These are phyloP conservation scores for Zaprionus gabonicus DNA, from an alignment of 1,140 invertebrate genomes.

Conservation along the genomic window DNA sequence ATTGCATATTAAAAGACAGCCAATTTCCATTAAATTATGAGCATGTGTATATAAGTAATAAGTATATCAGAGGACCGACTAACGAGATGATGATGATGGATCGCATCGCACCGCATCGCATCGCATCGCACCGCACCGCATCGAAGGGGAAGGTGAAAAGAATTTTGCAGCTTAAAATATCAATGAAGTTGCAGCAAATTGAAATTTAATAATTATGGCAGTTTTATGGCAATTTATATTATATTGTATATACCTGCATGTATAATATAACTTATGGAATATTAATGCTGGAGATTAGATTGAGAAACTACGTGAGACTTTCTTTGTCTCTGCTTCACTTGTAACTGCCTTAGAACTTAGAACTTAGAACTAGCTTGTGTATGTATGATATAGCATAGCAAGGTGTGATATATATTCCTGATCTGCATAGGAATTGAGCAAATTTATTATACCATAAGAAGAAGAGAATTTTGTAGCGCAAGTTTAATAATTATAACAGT, in stretches of 20 bases:
- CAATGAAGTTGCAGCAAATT: neutral
- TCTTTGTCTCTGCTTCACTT: no score
- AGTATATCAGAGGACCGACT: constrained; percentile 47
- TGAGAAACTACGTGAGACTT: no score
- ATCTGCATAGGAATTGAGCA: neutral
- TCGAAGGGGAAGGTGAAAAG: neutral
- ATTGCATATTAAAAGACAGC: constrained; percentile 77
- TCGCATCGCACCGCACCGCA: constrained; percentile 26
- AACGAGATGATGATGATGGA: constrained; percentile 70
- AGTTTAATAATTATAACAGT: no score
- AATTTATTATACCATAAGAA: no score
- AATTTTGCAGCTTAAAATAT: neutral
- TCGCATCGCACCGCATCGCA: constrained; percentile 17
- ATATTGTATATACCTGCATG: no score
- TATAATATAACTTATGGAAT: no score
- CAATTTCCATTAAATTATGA: constrained; percentile 77
- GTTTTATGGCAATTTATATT: neutral
- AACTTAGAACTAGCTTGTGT: no score
- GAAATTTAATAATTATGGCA: neutral
- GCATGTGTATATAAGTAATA: constrained; percentile 36
- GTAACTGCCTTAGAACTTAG: no score
- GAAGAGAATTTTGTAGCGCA: no score
- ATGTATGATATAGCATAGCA: no score
- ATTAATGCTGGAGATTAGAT: no score
- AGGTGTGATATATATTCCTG: neutral